These are phyloP conservation scores for Sinella curviseta DNA, from an alignment of 1,140 invertebrate species.

Conservation along the genomic window DNA sequence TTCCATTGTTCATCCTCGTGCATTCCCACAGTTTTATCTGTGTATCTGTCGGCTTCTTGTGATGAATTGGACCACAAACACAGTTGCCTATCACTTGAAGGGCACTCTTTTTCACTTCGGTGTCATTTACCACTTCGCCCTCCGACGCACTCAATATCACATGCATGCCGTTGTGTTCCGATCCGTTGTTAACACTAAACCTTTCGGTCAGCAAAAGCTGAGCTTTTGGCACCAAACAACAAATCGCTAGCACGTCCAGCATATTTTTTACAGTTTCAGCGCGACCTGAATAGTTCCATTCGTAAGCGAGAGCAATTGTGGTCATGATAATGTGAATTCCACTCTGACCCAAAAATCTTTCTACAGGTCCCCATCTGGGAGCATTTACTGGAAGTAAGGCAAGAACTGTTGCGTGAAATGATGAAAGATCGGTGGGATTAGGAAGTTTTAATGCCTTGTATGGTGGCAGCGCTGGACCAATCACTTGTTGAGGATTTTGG, in stretches of 20 bases:
- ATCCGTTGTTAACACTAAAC: conserved; percentile 58
- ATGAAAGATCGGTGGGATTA: not conserved
- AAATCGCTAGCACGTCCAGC: conserved; percentile 85
- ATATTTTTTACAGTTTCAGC: conserved; percentile 86
- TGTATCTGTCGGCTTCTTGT: conserved; percentile 20
- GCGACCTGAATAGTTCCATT: conserved; percentile 86
- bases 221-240: conserved; percentile 83
- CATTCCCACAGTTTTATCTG: conserved; percentile 84
- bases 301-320: conserved; percentile 83
- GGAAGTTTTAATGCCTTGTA: conserved; percentile 54
- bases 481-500: conserved; percentile 53
- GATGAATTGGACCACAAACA: conserved; percentile 79
- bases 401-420: conserved; percentile 1
- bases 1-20: conserved; percentile 63
- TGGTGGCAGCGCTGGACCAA: conserved; percentile 53
- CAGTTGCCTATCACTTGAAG: conserved; percentile 86
- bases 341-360: conserved; percentile 28
- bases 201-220: conserved; percentile 78
- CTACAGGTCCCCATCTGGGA: conserved; percentile 3
- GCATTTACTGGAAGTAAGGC: conserved; percentile 10
- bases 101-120: conserved; percentile 88
- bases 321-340: conserved; percentile 63
- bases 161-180: conserved; percentile 65
- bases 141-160: conserved; percentile 80
- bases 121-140: conserved; percentile 82